phyloP scores from a whole-genome alignment of 2,888 invertebrate species.

The Melanotus villosus region DNA sequence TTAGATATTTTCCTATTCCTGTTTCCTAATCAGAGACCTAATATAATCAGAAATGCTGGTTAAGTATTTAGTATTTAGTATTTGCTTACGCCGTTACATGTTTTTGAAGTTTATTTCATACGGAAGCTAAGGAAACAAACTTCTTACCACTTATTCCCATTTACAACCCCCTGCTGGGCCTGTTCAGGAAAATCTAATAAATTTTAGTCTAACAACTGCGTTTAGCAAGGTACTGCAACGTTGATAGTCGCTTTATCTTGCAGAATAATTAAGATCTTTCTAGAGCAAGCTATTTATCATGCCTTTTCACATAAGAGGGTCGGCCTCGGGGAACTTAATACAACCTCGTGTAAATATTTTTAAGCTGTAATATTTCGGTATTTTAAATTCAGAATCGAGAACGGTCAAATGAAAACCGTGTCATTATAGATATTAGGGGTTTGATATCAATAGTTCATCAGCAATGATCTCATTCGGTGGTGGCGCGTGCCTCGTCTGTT shows the following conservation, averaged over 20 bases:
- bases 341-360: background rate
- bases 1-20: too few species aligned
- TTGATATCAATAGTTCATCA: conserved; percentile 50
- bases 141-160: conserved; percentile 8
- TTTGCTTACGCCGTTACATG: too few species aligned
- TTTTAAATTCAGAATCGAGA: too few species aligned
- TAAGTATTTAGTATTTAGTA: too few species aligned
- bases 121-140: conserved; percentile 15
- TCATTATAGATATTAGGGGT: background rate
- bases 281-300: conserved; percentile 30
- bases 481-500: conserved; percentile 35
- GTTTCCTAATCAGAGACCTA: too few species aligned
- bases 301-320: conserved; percentile 11
- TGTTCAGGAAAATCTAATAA: conserved; percentile 26
- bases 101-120: too few species aligned
- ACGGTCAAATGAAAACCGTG: background rate
- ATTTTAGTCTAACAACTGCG: conserved; percentile 27
- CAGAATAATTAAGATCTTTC: conserved; percentile 33
- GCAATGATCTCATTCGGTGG: conserved; percentile 47
- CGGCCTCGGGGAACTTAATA: background rate
- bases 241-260: conserved; percentile 34
- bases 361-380: too few species aligned
- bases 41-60: too few species aligned
- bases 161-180: conserved; percentile 4
- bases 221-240: conserved; percentile 23